Evolutionary conservation across 2,797 vertebrate species (phyloP).

Genomic region (Crocodylus rhombifer): DNA sequence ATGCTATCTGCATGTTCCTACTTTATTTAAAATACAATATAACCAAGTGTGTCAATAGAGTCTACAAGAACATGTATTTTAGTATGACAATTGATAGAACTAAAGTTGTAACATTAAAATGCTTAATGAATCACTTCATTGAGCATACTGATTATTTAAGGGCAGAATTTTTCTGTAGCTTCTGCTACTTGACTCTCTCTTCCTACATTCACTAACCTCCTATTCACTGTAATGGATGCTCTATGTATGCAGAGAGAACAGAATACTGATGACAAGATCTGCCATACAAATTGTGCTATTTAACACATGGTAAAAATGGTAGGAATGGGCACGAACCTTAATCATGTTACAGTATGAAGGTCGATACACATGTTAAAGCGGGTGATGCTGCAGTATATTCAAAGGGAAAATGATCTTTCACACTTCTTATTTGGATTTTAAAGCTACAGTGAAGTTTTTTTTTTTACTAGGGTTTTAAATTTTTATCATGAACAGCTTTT

Average conservation of each 20-base stretch:
- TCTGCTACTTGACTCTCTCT: background rate
- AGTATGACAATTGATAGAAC: background rate
- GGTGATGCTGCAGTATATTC: background rate
- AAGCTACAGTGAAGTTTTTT: background rate
- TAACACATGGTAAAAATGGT: background rate
- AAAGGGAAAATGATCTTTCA: background rate
- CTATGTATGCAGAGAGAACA: background rate
- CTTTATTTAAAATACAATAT: background rate
- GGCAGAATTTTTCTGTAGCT: background rate
- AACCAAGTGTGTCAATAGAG: background rate
- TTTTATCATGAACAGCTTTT: background rate
- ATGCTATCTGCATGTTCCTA: background rate
- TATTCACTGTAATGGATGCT: background rate
- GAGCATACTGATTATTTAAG: constrained; percentile 17
- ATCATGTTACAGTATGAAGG: background rate
- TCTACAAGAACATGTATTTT: background rate
- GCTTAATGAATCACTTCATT: background rate
- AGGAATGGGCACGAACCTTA: background rate
- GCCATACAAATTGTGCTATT: background rate
- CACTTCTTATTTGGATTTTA: background rate
- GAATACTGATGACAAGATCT: background rate
- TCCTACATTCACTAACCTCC: background rate
- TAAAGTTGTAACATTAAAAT: background rate
- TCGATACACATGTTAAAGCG: no score
- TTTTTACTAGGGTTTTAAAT: background rate